Conservation (phyloP, 1,140 invertebrate genomes). For the Metaphire vulgaris region DNA sequence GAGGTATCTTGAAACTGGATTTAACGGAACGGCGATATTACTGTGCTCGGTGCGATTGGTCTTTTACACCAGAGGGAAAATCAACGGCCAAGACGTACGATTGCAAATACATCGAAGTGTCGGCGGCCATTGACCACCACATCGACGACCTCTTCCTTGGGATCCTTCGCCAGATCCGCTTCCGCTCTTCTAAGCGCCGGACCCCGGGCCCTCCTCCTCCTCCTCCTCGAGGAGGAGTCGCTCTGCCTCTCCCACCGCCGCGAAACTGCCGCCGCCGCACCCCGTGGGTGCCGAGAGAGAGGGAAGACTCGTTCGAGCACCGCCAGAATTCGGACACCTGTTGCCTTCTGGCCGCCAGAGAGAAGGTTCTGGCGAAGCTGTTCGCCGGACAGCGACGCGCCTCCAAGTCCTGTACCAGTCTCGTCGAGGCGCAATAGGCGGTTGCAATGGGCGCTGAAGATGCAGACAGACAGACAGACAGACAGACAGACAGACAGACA, state of each 20-base stretch:
- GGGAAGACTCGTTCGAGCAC: neutral
- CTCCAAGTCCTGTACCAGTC: slow-evolving; percentile 18
- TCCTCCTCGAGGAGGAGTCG: neutral
- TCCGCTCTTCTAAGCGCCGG: neutral
- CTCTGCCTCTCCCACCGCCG: neutral
- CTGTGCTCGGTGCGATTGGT: no score
- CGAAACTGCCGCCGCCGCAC: neutral
- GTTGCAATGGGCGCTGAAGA: no score
- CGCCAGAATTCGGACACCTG: slow-evolving; percentile 5
- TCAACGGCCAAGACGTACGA: slow-evolving; percentile 62
- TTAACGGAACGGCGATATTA: no score
- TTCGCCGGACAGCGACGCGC: neutral
- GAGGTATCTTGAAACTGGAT: no score
- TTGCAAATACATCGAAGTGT: slow-evolving; percentile 76
- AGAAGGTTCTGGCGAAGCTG: slow-evolving; percentile 10
- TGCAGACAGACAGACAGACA: no score
- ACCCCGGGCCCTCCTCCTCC: neutral
- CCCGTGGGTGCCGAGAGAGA: neutral
- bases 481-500: no score
- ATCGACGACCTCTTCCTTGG: slow-evolving; percentile 74
- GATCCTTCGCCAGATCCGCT: slow-evolving; percentile 59
- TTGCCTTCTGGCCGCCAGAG: slow-evolving; percentile 3
- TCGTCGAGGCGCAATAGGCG: no score
- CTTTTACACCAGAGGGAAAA: slow-evolving; percentile 40
- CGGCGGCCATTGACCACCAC: slow-evolving; percentile 70